Conservation (phyloP, 2,888 invertebrate genomes). For the Arrhopalites spinosus region DNA sequence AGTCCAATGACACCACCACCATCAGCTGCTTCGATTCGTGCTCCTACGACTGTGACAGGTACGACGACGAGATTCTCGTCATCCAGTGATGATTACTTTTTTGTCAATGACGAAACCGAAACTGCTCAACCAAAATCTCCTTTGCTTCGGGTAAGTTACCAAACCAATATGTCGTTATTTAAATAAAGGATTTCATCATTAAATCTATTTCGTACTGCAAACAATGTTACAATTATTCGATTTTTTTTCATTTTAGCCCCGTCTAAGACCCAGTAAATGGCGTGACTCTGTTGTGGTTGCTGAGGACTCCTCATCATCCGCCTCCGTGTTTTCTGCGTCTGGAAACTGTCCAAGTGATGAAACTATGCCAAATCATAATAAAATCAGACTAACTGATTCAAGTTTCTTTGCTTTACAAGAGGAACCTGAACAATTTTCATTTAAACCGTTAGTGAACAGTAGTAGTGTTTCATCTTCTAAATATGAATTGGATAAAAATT, state of each 20-base stretch:
- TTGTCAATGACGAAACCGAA: conserved; percentile 29
- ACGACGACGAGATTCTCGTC: conserved; percentile 45
- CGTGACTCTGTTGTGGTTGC: conserved; percentile 49
- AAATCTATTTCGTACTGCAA: too few relatives aligned
- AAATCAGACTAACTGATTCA: conserved; percentile 2
- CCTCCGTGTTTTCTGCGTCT: conserved; percentile 4
- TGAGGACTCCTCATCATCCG: neutral
- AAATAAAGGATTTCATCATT: too few relatives aligned
- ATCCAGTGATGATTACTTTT: conserved; percentile 43
- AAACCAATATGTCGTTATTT: too few relatives aligned
- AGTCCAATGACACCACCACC: conserved; percentile 54
- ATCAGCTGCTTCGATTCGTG: conserved; percentile 48
- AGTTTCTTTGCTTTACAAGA: conserved; percentile 24
- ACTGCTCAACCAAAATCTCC: conserved; percentile 46
- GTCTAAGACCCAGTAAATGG: conserved; percentile 46
- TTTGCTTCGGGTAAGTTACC: too few relatives aligned
- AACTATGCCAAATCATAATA: neutral
- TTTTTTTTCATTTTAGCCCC: too few relatives aligned
- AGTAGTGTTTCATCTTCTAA: conserved; percentile 26
- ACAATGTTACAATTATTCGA: too few relatives aligned
- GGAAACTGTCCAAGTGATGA: neutral
- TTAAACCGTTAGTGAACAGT: conserved; percentile 18
- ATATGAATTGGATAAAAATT: conserved; percentile 55
- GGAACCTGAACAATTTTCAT: conserved; percentile 22
- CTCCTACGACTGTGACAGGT: conserved; percentile 43